Conservation (phyloP, 1,140 invertebrate genomes). For the Penaeus vannamei region DNA sequence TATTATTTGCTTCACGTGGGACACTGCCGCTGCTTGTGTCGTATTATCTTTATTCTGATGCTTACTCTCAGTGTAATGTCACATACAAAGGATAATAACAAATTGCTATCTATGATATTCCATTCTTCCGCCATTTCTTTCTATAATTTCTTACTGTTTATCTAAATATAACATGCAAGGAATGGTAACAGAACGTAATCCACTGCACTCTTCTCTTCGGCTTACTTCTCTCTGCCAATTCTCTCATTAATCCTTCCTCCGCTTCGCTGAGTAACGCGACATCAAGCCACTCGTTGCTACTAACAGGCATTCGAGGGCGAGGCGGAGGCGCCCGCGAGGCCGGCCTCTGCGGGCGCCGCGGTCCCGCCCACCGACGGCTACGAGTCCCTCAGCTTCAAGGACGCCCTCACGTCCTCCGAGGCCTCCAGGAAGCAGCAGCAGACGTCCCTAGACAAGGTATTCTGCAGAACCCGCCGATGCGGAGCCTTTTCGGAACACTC, state of each 20-base stretch:
- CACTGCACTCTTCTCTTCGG: too few species aligned
- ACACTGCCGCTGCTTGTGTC: too few species aligned
- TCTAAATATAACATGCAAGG: too few species aligned
- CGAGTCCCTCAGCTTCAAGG: conserved; percentile 62
- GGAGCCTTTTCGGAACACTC: conserved; percentile 51
- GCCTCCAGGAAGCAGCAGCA: conserved; percentile 46
- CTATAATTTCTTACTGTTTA: too few species aligned
- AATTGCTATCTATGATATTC: too few species aligned
- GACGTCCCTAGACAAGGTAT: conserved; percentile 67
- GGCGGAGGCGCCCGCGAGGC: conserved; percentile 17
- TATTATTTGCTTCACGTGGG: too few species aligned
- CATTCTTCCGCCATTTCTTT: too few species aligned
- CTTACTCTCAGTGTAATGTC: too few species aligned
- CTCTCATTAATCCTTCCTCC: not conserved
- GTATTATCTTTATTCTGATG: too few species aligned
- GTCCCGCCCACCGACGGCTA: conserved; percentile 45
- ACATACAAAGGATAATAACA: too few species aligned
- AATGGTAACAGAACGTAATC: too few species aligned
- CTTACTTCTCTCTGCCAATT: too few species aligned
- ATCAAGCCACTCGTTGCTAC: conserved; percentile 4
- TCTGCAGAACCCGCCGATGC: conserved; percentile 54
- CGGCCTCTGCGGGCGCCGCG: conserved; percentile 13
- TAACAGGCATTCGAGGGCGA: conserved; percentile 41
- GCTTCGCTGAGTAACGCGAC: not conserved
- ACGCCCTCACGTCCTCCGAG: conserved; percentile 53